Evolutionary conservation across 2,113 vertebrate genomes (phyloP).

Genomic region (Dunckerocampus dactyliophorus): DNA sequence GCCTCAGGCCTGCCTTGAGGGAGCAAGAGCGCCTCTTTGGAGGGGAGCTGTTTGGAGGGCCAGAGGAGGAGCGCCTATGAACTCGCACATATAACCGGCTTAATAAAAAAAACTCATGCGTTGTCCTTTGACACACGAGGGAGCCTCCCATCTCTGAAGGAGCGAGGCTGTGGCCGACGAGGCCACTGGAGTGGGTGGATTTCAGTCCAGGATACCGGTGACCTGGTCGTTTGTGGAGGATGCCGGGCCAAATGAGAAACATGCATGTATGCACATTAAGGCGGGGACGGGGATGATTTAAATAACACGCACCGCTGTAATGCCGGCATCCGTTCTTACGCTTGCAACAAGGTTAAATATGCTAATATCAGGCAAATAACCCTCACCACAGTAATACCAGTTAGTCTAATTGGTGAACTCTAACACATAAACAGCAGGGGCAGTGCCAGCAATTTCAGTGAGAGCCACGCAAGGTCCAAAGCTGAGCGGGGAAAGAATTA

Average conservation of each 20-base stretch:
- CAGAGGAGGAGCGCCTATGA: constrained; percentile 58
- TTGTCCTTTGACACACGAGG: constrained; percentile 57
- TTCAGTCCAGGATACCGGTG: constrained; percentile 24
- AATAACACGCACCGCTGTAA: constrained; percentile 10
- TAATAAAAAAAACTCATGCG: constrained; percentile 49
- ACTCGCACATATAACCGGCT: constrained; percentile 47
- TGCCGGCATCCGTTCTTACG: background rate
- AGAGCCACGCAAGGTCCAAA: constrained; percentile 43
- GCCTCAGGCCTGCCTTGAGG: constrained; percentile 46
- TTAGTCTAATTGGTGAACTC: constrained; percentile 13
- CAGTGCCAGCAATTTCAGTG: constrained; percentile 37
- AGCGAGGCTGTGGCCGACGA: constrained; percentile 31
- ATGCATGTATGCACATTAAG: constrained; percentile 24
- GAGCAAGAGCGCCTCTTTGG: constrained; percentile 52
- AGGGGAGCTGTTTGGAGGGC: constrained; percentile 52
- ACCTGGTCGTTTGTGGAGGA: constrained; percentile 59
- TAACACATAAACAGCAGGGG: constrained; percentile 13
- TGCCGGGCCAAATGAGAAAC: constrained; percentile 41
- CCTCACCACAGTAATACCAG: constrained; percentile 3
- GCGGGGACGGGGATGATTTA: background rate
- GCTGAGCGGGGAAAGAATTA: constrained; percentile 44
- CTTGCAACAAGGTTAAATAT: constrained; percentile 23
- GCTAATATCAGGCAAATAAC: constrained; percentile 15
- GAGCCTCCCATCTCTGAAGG: constrained; percentile 32
- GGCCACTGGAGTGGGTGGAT: constrained; percentile 45